Base-by-base conservation (phyloP, 92 coral and sea anemone species). In the Umimayanthus kanabou region DNA sequence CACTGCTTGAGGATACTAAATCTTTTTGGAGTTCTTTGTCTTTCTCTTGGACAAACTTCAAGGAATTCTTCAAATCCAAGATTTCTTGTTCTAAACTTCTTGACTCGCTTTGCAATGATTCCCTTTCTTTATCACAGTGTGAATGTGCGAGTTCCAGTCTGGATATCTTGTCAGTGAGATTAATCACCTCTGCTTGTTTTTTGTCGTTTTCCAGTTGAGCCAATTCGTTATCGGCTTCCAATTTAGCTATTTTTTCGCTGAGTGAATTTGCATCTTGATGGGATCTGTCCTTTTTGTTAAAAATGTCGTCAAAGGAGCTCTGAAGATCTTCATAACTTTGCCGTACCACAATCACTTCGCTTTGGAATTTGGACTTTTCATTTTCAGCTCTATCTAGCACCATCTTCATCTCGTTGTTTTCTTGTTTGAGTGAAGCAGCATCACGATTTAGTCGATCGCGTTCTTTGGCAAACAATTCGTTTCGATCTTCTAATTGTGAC, bases 11-110 rank as follows among this genome's bases (percentile, higher is more conserved):
- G 15, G 91, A 92, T 43, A 97, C 78, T 11, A 94, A 88, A 39
- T 95, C 97, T 37, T 76, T 87, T 47, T 95, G 96, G 26, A 93
- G 94, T 8, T 88, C 93, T 64, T 90, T 92, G 30, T 90, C 92
- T 84, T 92, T 89, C 28, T 90, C 91, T 43, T 92, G 92, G 53
- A 92, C 75, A 64, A 85, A 86, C 18, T 55, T 85, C 55, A 93
- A 57, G 20, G 87, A 90, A 67, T 90, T 93, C 57, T 95, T 90
- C 53, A 95, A 39, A 23, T 92, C 96, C 10, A 84, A 78, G 14
- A 91, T 76, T 66, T 95, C 88, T 50, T 92, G 79, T 58, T 91
- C 88, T 57, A 89, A 37, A 4, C 72, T 66, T 49, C 80, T 81
- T 16, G 88, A 82, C 72, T 95, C 93, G 47, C 82, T 88, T 81